Evolutionary conservation across 1,140 invertebrate genomes (phyloP).

Genomic region (Elysia chlorotica): DNA sequence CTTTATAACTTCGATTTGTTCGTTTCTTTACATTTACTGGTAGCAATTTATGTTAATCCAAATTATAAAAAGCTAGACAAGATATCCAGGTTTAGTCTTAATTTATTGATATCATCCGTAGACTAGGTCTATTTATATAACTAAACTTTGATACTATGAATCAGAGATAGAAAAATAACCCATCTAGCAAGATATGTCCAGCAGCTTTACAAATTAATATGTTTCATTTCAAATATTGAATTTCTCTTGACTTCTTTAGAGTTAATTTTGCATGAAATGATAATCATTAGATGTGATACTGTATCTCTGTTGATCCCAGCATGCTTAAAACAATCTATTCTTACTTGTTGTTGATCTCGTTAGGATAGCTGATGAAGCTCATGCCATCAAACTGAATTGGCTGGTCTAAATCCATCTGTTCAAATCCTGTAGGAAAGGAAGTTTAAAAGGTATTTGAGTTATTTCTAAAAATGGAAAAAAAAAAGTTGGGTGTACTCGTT

Average conservation of each 20-base stretch:
- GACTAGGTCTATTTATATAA: too few species aligned
- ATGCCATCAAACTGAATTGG: slow-evolving; percentile 71
- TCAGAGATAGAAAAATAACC: neutral
- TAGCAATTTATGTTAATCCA: too few species aligned
- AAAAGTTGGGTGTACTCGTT: neutral
- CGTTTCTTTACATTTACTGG: too few species aligned
- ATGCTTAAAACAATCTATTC: slow-evolving; percentile 28
- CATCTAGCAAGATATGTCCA: neutral
- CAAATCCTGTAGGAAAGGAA: slow-evolving; percentile 52
- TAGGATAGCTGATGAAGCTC: slow-evolving; percentile 70
- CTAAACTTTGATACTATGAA: too few species aligned
- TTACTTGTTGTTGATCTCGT: slow-evolving; percentile 69
- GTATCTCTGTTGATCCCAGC: neutral
- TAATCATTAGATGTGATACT: neutral
- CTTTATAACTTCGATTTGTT: too few species aligned
- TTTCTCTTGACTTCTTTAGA: neutral
- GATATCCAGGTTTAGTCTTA: too few species aligned
- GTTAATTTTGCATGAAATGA: neutral
- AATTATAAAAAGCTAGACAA: too few species aligned
- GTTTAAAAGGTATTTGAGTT: too few species aligned
- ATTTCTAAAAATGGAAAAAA: slow-evolving; percentile 2
- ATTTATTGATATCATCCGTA: too few species aligned
- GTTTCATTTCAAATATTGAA: neutral
- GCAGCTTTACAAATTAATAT: neutral
- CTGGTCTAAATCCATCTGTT: slow-evolving; percentile 62